Conservation (phyloP, 2,888 invertebrate genomes). For the Xylophagus ater region DNA sequence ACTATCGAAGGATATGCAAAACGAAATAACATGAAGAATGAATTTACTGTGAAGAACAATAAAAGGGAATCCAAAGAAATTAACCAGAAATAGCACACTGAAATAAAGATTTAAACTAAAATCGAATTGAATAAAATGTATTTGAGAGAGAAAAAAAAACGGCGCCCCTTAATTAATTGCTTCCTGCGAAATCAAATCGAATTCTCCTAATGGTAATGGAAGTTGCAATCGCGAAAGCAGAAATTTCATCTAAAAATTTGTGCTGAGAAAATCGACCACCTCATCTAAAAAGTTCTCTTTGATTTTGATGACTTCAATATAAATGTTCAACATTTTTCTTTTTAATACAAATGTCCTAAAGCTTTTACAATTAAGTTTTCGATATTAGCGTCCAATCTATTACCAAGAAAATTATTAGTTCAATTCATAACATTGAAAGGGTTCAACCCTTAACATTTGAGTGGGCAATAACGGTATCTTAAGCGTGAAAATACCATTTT, state of each 20-base stretch:
- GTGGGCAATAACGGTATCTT: slow-evolving; percentile 15
- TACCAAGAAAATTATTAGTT: slow-evolving; percentile 14
- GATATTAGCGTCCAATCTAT: slow-evolving; percentile 4
- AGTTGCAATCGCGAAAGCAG: too few species aligned
- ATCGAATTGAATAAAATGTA: too few species aligned
- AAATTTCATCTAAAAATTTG: too few species aligned
- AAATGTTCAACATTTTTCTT: too few species aligned
- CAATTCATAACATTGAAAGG: slow-evolving; percentile 12
- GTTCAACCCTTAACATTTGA: slow-evolving; percentile 9
- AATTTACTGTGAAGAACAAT: slow-evolving; percentile 5
- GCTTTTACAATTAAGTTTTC: too few species aligned
- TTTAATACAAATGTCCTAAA: too few species aligned
- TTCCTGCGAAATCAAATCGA: slow-evolving; percentile 11
- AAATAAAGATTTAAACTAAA: too few species aligned
- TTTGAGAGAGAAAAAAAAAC: background rate
- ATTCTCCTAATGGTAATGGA: slow-evolving; percentile 1
- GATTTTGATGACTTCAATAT: too few species aligned
- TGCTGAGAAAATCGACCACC: too few species aligned
- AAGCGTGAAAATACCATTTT: slow-evolving; percentile 14
- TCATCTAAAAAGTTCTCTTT: too few species aligned
- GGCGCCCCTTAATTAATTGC: slow-evolving; percentile 14
- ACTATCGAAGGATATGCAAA: slow-evolving; percentile 4
- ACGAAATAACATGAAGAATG: slow-evolving; percentile 6
- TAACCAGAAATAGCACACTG: slow-evolving; percentile 11
- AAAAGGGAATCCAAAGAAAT: slow-evolving; percentile 12